Conservation (phyloP, 2,113 vertebrate species). For the Prinia subflava region DNA sequence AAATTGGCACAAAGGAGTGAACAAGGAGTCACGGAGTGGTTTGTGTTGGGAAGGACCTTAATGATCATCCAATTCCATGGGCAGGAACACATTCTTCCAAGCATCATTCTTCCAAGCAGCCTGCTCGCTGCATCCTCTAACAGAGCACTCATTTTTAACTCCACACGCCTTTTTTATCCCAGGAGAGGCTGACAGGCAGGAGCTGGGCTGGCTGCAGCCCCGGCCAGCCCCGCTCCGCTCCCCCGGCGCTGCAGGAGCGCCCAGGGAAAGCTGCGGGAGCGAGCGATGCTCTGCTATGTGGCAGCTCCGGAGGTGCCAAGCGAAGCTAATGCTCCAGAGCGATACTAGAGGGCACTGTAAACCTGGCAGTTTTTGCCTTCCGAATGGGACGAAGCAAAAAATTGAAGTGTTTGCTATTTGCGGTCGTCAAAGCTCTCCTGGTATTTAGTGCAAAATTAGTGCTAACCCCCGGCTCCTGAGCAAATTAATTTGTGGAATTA, state of each 20-base stretch:
- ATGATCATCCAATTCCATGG: neutral
- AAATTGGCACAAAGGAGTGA: neutral
- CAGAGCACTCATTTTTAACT: neutral
- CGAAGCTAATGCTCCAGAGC: neutral
- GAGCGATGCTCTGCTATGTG: neutral
- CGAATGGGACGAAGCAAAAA: neutral
- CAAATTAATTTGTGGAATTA: conserved; percentile 39
- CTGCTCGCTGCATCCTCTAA: neutral
- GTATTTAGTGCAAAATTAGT: neutral
- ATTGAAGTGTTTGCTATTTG: conserved; percentile 2
- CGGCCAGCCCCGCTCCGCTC: neutral
- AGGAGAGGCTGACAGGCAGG: neutral
- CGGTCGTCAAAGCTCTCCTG: conserved; percentile 27
- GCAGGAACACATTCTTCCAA: neutral
- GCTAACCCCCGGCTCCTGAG: conserved; percentile 1
- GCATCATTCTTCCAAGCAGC: neutral
- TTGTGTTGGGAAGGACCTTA: neutral
- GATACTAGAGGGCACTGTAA: conserved; percentile 69
- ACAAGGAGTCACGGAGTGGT: neutral
- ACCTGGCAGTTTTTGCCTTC: conserved; percentile 43
- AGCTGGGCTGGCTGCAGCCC: neutral
- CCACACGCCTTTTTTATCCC: rapidly evolving
- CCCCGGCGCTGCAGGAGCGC: neutral
- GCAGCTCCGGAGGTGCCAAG: neutral
- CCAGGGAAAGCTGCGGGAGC: rapidly evolving